These are phyloP conservation scores for Drosophila nigrodunni DNA, from an alignment of 1,140 invertebrate species.

Conservation along the genomic window DNA sequence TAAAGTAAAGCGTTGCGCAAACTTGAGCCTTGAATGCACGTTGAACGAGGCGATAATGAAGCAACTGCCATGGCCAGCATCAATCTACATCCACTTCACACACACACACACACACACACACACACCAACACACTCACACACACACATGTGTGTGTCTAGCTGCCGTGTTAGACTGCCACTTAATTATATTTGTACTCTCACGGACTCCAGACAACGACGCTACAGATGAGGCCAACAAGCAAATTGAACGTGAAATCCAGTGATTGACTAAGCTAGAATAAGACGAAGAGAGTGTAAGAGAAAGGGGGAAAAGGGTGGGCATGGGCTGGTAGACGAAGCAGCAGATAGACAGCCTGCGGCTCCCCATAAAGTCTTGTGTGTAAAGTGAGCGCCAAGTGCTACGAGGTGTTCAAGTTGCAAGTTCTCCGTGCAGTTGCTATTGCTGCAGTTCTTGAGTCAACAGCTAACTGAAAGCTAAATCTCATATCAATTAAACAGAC, in stretches of 20 bases:
- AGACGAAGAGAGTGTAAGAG: neutral
- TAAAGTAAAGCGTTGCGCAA: constrained; percentile 27
- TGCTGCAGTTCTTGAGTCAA: constrained; percentile 21
- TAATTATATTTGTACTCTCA: constrained; percentile 73
- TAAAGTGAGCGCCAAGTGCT: constrained; percentile 30
- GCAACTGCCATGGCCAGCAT: constrained; percentile 38
- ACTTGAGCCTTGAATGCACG: constrained; percentile 28
- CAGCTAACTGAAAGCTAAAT: constrained; percentile 5
- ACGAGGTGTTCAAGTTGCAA: constrained; percentile 33
- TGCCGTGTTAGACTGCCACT: constrained; percentile 58
- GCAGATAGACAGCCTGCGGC: neutral
- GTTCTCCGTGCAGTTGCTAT: constrained; percentile 28
- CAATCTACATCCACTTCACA: constrained; percentile 10
- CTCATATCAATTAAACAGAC: neutral
- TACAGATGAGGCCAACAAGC: constrained; percentile 48
- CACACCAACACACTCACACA: too few relatives aligned
- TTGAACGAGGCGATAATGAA: constrained; percentile 32
- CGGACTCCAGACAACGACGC: constrained; percentile 36
- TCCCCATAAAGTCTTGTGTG: neutral
- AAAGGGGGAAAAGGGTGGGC: neutral
- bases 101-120: too few relatives aligned
- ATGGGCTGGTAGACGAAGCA: neutral
- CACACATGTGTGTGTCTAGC: constrained; percentile 26
- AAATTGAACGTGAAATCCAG: constrained; percentile 75
- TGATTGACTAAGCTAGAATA: constrained; percentile 51